Conservation (phyloP, 2,888 invertebrate genomes). For the Petrolisthes manimaculis region DNA sequence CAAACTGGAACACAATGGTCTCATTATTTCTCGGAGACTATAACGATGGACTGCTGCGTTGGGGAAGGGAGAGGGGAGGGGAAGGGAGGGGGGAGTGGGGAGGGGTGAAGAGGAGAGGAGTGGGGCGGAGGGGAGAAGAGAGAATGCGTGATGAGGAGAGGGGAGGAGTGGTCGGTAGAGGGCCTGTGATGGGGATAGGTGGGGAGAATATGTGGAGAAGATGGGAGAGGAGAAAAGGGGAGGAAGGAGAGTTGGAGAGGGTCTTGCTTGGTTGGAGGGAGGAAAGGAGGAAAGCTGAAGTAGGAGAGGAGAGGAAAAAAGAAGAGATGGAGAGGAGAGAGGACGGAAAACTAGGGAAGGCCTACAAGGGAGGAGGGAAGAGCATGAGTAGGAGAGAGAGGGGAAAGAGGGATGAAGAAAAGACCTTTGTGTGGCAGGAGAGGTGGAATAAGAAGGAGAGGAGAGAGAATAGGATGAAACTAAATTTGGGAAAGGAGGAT, state of each 20-base stretch:
- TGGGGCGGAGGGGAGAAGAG: background rate
- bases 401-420: background rate
- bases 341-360: too few relatives aligned
- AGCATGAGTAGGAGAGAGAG: background rate
- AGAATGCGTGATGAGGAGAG: background rate
- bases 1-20: slow-evolving; percentile 43
- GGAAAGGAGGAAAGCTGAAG: too few relatives aligned
- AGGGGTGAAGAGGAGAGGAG: background rate
- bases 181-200: too few relatives aligned
- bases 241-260: background rate
- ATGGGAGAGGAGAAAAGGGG: background rate
- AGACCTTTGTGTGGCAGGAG: background rate
- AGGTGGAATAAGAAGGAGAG: background rate
- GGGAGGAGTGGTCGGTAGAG: background rate
- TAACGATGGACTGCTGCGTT: slow-evolving; percentile 24
- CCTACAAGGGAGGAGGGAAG: background rate
- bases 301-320: background rate
- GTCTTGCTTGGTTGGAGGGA: too few relatives aligned
- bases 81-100: background rate
- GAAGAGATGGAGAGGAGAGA: background rate
- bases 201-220: too few relatives aligned
- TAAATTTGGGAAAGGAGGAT: background rate
- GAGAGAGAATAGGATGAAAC: background rate
- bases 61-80: background rate
- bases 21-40: slow-evolving; percentile 30